Base-by-base conservation (phyloP, 2,797 vertebrate genomes). In the Hozukius guyotensis region DNA sequence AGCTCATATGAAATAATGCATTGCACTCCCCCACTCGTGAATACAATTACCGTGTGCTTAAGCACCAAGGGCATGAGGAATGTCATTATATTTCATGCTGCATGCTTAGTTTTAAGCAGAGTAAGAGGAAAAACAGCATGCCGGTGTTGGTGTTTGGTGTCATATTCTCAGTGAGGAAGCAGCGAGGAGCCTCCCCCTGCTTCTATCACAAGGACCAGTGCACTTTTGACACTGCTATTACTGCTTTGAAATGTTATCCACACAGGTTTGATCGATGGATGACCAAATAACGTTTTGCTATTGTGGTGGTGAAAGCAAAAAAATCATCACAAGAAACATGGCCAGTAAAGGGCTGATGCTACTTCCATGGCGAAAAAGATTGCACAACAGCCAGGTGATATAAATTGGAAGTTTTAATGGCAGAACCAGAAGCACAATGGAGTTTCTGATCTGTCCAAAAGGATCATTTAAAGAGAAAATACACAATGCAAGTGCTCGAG, bases 1-100 rank as follows among this genome's bases (percentile, higher is more conserved):
- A 86, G 42, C 78, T 83, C 18, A 87, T 68, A 20, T 61, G 60
- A 75, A 71, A 72, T 84, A 82, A 87, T 72, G 46, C 22, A 63
- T 68, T 60, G 22, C 18, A 42, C 59, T 32, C 38, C 31, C 59
- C 22, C 22, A 8, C 57, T 56, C 61, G 25, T 66, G 66, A 88
- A 89, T 64, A 68, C 49, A 71, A 34, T 72, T 64, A 83, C 34
- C 36, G 36, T 18, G 31, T 8, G 12, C 42, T 62, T 70, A 42
- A 75, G 63, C 72, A 65, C 10, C 32, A 49, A 59, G 34, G 27
- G 36, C 10, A 11, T 16, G n/a, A 3, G 29, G 22, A 53, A 25
- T 31, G 36, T 56, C 12, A 62, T 29, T 77, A 22, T 42, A 5
- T 27, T 29, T 32, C 8, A 14, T 24, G 20, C 6, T 70, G 18